Percentiles rank a stretch among this genome's conserved stretches.
Evolutionary conservation across 2,797 vertebrate species (phyloP).

Genomic region (Sebastes itinus): DNA sequence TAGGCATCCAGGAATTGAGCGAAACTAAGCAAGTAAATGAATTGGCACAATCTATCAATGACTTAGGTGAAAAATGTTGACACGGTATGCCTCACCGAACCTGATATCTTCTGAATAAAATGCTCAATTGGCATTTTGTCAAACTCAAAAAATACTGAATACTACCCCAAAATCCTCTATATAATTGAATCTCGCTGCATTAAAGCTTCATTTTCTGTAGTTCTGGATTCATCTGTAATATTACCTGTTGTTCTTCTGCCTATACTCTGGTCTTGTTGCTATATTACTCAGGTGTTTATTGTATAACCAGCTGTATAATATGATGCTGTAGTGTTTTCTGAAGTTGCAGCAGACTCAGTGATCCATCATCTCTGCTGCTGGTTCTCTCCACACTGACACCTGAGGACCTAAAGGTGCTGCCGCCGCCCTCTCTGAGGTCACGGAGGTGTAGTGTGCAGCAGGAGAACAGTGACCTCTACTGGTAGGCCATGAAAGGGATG

Average conservation of each 20-base stretch:
- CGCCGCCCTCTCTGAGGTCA: neutral
- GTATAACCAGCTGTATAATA: neutral
- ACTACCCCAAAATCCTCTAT: neutral
- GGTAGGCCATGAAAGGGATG: slow-evolving; percentile 25
- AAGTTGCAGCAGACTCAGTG: neutral
- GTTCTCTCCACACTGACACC: neutral
- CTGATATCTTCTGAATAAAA: neutral
- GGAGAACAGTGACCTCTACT: slow-evolving; percentile 74
- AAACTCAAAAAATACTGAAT: neutral
- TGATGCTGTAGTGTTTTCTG: neutral
- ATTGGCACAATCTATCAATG: neutral
- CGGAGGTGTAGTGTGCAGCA: slow-evolving; percentile 29
- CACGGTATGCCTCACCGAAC: neutral
- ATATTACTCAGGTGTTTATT: neutral
- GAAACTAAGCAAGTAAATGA: too few relatives aligned
- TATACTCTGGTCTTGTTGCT: neutral
- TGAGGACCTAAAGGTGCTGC: slow-evolving; percentile 6
- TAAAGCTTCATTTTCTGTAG: neutral
- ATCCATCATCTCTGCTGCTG: neutral
- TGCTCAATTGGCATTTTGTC: too few relatives aligned
- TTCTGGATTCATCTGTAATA: neutral
- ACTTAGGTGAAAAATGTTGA: neutral
- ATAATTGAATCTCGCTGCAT: neutral
- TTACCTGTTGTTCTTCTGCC: neutral
- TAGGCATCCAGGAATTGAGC: too few relatives aligned